These are phyloP conservation scores for Hylomyscus alleni DNA, from an alignment of 2,797 vertebrate species.

Conservation along the genomic window DNA sequence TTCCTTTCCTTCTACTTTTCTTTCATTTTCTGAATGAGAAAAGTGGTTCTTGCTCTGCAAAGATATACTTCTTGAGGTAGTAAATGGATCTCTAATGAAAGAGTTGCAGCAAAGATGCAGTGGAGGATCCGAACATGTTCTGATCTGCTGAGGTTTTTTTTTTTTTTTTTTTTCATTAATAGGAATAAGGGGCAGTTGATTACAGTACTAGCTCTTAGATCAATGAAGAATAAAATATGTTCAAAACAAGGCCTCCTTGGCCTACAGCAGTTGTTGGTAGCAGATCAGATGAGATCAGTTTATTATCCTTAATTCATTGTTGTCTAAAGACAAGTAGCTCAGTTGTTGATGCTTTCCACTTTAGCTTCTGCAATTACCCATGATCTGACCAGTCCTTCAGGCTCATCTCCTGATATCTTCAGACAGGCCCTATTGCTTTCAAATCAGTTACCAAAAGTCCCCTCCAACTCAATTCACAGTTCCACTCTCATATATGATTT, in stretches of 20 bases:
- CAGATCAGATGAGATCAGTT: not conserved
- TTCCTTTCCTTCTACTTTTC: not conserved
- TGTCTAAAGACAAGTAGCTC: not conserved
- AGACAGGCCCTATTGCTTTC: not conserved
- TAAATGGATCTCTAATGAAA: not conserved
- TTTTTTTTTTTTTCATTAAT: not conserved
- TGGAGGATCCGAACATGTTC: not conserved
- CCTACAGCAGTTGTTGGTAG: not conserved
- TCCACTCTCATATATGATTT: not conserved
- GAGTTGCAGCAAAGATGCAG: not conserved
- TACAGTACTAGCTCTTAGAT: not conserved
- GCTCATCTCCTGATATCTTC: not conserved
- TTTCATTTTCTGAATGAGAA: not conserved
- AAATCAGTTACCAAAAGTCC: not conserved
- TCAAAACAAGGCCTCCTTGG: not conserved
- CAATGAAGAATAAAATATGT: not conserved
- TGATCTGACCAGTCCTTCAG: not conserved
- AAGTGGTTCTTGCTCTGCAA: constrained; percentile 21
- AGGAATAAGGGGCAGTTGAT: not conserved
- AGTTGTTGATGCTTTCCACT: not conserved
- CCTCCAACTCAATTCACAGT: not conserved
- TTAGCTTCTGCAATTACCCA: not conserved
- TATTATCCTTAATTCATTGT: not conserved
- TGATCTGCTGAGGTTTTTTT: not conserved
- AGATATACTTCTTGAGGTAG: not conserved